Evolutionary conservation across 2,888 invertebrate genomes (phyloP).

Genomic region (Tenthredo notha): DNA sequence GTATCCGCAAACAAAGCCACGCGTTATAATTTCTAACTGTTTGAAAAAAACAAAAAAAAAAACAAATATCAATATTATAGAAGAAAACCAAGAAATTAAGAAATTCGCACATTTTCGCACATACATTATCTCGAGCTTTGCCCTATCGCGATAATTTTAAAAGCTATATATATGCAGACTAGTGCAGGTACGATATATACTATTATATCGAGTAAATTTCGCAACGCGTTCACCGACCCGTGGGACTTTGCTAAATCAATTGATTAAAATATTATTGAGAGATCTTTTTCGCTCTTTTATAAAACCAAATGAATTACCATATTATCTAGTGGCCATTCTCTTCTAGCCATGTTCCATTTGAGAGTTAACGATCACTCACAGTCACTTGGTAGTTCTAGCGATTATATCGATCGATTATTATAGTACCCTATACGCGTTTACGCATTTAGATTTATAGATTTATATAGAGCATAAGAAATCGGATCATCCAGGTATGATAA

Average conservation of each 20-base stretch:
- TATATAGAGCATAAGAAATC: background rate
- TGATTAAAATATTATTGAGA: constrained; percentile 30
- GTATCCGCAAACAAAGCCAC: constrained; percentile 22
- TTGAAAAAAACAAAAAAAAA: background rate
- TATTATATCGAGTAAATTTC: background rate
- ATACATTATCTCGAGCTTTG: background rate
- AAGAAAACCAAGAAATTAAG: background rate
- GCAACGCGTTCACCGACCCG: background rate
- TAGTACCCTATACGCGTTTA: background rate
- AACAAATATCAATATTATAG: too few relatives aligned
- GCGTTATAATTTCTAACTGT: background rate
- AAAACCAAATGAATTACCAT: constrained; percentile 59
- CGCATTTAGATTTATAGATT: background rate
- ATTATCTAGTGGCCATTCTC: constrained; percentile 63
- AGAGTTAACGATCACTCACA: constrained; percentile 39
- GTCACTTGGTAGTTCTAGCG: constrained; percentile 32
- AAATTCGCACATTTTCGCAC: background rate
- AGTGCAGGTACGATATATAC: background rate
- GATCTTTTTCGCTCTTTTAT: background rate
- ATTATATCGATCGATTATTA: constrained; percentile 42
- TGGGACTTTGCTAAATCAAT: constrained; percentile 21
- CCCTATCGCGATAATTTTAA: too few relatives aligned
- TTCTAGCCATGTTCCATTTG: constrained; percentile 57
- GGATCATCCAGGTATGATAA: background rate
- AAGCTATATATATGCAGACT: background rate